Conservation (phyloP, 2,113 vertebrate species). For the Vidua macroura region DNA sequence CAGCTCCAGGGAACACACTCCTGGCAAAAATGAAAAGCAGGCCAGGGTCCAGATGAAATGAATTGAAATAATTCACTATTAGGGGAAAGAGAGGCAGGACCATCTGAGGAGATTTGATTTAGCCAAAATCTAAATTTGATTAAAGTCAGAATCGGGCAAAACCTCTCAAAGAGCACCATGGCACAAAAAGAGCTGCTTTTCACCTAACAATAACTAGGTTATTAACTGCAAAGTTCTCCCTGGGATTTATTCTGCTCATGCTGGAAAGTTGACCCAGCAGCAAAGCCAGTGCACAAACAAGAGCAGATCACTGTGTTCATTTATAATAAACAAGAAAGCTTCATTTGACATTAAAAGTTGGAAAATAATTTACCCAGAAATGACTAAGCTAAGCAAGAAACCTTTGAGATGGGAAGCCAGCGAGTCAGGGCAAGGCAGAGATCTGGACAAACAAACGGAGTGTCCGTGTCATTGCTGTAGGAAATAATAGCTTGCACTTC, state of each 20-base stretch:
- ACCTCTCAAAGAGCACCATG: not conserved
- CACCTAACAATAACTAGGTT: not conserved
- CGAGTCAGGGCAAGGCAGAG: not conserved
- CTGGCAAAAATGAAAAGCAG: not conserved
- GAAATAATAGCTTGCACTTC: not conserved
- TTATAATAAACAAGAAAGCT: slow-evolving; percentile 9
- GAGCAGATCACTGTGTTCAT: not conserved
- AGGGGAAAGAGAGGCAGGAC: not conserved
- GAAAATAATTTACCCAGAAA: slow-evolving; percentile 57
- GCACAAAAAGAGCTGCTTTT: not conserved
- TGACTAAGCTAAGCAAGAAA: slow-evolving; percentile 9
- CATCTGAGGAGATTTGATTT: not conserved
- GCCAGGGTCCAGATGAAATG: not conserved
- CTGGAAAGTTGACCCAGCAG: not conserved
- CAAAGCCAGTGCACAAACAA: not conserved
- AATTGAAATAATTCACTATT: not conserved
- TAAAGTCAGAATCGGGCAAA: not conserved
- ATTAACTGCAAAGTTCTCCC: not conserved
- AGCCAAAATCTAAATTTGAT: not conserved
- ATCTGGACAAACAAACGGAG: not conserved
- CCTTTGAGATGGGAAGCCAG: not conserved
- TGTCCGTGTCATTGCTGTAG: not conserved
- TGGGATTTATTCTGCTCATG: not conserved
- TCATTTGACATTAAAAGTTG: not conserved
- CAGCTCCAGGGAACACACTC: not conserved